phyloP scores from a whole-genome alignment of 1,140 invertebrate genomes.

The Leptopilina clavipes region DNA sequence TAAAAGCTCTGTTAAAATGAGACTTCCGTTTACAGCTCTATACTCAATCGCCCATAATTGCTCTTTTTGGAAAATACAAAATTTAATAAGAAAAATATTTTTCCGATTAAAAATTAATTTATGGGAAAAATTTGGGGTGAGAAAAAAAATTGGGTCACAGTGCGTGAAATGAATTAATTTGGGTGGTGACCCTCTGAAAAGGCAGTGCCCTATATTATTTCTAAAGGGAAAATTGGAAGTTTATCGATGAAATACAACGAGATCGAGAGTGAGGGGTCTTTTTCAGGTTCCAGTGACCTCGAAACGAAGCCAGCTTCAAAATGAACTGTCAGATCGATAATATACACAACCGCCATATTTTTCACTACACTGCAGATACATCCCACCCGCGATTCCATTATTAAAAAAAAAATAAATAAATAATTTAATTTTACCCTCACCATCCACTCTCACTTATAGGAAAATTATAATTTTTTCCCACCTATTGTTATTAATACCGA shows the following conservation, averaged over 20 bases:
- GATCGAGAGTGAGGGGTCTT: conserved; percentile 56
- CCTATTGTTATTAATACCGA: no score
- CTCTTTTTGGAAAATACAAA: no score
- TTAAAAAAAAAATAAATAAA: background rate
- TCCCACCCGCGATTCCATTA: background rate
- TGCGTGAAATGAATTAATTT: background rate
- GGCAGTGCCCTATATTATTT: background rate
- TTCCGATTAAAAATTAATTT: background rate
- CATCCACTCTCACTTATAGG: no score
- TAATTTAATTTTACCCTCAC: background rate
- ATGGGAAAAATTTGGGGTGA: background rate
- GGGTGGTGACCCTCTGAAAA: background rate
- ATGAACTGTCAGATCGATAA: conserved; percentile 38
- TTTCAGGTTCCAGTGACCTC: conserved; percentile 63
- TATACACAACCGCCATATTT: conserved; percentile 55
- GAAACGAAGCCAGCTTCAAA: conserved; percentile 52
- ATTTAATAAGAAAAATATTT: no score
- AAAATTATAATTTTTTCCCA: no score
- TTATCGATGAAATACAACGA: conserved; percentile 41
- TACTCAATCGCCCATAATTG: no score
- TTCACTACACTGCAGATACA: conserved; percentile 48
- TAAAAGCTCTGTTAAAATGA: background rate
- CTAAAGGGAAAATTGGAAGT: background rate
- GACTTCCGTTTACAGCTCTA: conserved; percentile 5
- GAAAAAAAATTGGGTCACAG: no score